A percentile compares a stretch with the other conserved stretches of the same genome.
These are phyloP conservation scores for Lobophora halterata DNA, from an alignment of 2,888 invertebrate species.

Conservation along the genomic window DNA sequence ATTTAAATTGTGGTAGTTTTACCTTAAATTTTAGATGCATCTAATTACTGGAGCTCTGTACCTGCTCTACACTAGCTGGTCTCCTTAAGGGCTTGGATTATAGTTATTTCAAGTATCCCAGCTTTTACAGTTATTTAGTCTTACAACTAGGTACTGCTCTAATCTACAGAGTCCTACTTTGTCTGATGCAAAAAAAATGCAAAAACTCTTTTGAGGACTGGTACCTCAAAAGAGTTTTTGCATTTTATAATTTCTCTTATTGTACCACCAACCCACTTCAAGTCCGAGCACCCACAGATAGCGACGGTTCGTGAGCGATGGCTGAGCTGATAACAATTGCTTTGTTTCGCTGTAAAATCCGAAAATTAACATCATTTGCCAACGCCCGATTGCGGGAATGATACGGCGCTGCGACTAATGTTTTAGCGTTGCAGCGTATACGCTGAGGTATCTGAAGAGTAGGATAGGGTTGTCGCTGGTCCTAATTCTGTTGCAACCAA, in stretches of 20 bases:
- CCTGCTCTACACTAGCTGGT: no score
- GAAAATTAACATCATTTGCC: slow-evolving; percentile 80
- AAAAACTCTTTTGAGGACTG: neutral
- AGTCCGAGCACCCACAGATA: slow-evolving; percentile 55
- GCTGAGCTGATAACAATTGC: slow-evolving; percentile 66
- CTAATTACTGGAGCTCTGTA: no score
- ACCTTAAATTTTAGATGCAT: no score
- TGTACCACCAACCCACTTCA: slow-evolving; percentile 32
- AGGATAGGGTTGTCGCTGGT: slow-evolving; percentile 18
- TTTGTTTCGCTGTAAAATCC: slow-evolving; percentile 77
- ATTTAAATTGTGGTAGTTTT: no score
- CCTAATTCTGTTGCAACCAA: no score
- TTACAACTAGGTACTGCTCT: no score
- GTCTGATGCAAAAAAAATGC: no score
- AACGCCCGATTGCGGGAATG: slow-evolving; percentile 66
- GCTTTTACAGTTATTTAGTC: no score
- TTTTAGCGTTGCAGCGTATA: slow-evolving; percentile 8
- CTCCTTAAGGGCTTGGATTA: no score
- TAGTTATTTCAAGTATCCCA: no score
- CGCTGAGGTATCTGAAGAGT: neutral
- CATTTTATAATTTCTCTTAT: neutral
- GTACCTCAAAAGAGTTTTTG: neutral
- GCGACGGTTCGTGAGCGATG: slow-evolving; percentile 73
- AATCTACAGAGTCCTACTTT: no score
- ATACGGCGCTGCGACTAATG: slow-evolving; percentile 51